Conservation (phyloP, 2,797 vertebrate genomes). For the Cirrhinus mrigala region DNA sequence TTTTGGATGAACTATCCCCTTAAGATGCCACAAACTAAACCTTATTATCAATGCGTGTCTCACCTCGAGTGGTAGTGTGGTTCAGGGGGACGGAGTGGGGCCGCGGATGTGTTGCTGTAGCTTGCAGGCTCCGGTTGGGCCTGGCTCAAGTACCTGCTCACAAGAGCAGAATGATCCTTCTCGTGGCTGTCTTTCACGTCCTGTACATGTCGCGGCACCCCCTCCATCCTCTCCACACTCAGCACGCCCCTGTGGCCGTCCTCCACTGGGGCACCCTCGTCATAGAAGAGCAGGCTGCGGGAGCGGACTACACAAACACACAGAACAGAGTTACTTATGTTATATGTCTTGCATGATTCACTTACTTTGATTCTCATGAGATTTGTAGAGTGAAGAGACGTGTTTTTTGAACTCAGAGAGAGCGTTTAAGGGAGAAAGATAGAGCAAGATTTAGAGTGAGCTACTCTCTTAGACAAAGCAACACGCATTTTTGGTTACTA, state of each 20-base stretch:
- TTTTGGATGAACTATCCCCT: not conserved
- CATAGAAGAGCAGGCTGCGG: slow-evolving; percentile 95
- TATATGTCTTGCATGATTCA: not conserved
- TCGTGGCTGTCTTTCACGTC: slow-evolving; percentile 68
- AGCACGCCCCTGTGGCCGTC: slow-evolving; percentile 81
- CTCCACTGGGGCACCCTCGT: slow-evolving; percentile 87
- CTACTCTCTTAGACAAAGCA: slow-evolving; percentile 21
- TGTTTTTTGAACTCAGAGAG: not conserved
- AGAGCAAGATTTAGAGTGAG: slow-evolving; percentile 20
- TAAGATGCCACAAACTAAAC: not conserved
- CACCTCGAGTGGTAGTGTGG: slow-evolving; percentile 73
- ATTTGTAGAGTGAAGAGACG: not conserved
- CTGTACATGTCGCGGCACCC: slow-evolving; percentile 68
- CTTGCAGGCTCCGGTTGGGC: slow-evolving; percentile 70
- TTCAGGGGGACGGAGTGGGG: slow-evolving; percentile 71
- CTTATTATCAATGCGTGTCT: slow-evolving; percentile 21
- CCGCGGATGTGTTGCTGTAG: slow-evolving; percentile 74
- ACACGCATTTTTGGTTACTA: slow-evolving; percentile 59
- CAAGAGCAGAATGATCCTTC: slow-evolving; percentile 72
- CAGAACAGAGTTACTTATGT: slow-evolving; percentile 3
- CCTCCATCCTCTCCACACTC: slow-evolving; percentile 81
- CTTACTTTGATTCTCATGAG: not conserved
- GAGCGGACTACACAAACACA: slow-evolving; percentile 88
- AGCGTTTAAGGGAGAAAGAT: slow-evolving; percentile 1
- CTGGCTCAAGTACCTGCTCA: slow-evolving; percentile 85